Percentiles rank a stretch among this genome's conserved stretches.
Conservation (phyloP, 2,113 vertebrate species). For the Lipotes vexillifer region DNA sequence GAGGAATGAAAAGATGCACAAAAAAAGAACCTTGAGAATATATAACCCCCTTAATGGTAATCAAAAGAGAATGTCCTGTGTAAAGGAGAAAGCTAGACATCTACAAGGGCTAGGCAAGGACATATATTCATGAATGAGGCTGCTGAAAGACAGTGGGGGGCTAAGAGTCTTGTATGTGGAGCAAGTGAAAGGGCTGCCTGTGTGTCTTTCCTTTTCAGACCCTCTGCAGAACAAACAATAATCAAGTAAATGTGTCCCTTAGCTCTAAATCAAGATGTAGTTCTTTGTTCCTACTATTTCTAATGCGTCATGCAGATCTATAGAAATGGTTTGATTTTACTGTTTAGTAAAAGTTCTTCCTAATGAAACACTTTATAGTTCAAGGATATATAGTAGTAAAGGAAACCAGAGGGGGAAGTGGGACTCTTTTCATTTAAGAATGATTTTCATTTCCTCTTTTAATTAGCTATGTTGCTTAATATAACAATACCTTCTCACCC, state of each 20-base stretch:
- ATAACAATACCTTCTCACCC: not conserved
- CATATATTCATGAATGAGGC: not conserved
- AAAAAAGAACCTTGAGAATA: not conserved
- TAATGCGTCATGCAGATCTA: not conserved
- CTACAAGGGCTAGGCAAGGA: not conserved
- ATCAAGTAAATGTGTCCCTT: not conserved
- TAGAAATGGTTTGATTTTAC: not conserved
- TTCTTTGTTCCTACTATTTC: not conserved
- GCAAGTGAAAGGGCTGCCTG: not conserved
- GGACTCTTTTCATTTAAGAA: not conserved
- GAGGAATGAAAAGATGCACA: not conserved
- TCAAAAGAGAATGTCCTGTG: not conserved
- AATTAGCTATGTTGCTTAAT: not conserved
- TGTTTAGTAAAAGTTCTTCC: not conserved
- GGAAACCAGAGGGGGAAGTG: not conserved
- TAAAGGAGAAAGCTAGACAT: not conserved
- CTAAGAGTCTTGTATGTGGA: not conserved
- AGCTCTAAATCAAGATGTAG: not conserved
- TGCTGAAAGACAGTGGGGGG: fast-evolving
- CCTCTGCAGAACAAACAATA: not conserved
- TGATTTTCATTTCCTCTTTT: conserved; percentile 38
- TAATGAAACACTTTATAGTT: not conserved
- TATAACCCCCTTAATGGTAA: not conserved
- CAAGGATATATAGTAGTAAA: not conserved
- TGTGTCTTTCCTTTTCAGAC: not conserved